Base-by-base conservation (phyloP, 1,140 invertebrate species). In the Drosophila sturtevanti region DNA sequence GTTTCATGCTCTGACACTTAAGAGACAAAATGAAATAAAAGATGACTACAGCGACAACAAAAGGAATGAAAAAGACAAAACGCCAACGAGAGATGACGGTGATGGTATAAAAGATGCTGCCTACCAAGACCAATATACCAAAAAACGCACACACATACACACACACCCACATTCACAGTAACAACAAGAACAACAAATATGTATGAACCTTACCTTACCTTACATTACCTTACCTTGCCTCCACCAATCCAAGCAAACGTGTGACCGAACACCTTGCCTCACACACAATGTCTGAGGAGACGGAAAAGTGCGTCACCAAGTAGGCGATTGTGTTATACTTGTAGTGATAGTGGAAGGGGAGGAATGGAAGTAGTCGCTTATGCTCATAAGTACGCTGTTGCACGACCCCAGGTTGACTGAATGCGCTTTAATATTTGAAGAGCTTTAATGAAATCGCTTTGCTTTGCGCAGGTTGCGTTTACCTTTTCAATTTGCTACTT, bases 361-460 rank as follows among this genome's bases (percentile, higher is more conserved):
- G 27, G 5, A 4, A 4, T 4, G 4, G 24, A 24, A 4, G 58
- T 18, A 27, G 16, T 16, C 22, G 48, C 31, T 44, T 55, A 31
- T 64, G 67, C 24, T 38, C 55, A 44, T 41, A 64, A 16, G 7
- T 18, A 38, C 38, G 35, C 63, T 63, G 27, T 72, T 63, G 44
- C 77, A 59, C 74, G 56, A 54, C 60, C 68, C 44, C 63, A 68
- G 62, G 51, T 41, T 52, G 56, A 60, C 72, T 71, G 68, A 80
- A 79, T 79, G 80, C 72, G 80, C 81, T 84, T 84, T 85, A 84
- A 84, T 84, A 85, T 84, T 84, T 84, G 65, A 84, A 79, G 73
- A 84, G 81, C 76, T 84, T 84, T 85, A 84, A 85, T 84, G 72
- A 85, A 84, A 84, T 85, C 81, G 81, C 61, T 85, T 84, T 85